A percentile compares a stretch with the other conserved stretches of the same genome.
Evolutionary conservation across 2,113 vertebrate species (phyloP).

Genomic region (Onychostruthus taczanowskii): DNA sequence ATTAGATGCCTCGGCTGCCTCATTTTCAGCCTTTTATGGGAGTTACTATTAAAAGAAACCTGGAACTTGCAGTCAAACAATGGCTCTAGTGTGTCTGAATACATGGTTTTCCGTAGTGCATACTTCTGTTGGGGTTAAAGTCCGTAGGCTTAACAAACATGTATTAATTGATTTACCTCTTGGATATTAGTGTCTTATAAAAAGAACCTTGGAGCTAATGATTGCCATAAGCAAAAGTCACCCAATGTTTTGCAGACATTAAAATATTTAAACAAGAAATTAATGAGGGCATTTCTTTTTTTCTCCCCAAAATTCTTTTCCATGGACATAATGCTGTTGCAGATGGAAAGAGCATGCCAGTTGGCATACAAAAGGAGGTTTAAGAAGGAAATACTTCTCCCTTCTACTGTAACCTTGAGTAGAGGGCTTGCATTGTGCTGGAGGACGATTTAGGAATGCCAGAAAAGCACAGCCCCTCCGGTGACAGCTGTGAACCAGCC

Average conservation of each 20-base stretch:
- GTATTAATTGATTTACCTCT: neutral
- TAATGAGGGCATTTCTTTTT: rapidly evolving
- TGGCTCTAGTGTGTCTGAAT: slow-evolving; percentile 24
- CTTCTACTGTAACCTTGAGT: slow-evolving; percentile 17
- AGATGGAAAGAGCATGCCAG: neutral
- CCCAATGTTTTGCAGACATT: neutral
- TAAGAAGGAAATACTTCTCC: slow-evolving; percentile 1
- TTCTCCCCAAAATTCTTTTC: neutral
- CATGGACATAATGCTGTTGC: neutral
- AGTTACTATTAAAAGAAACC: slow-evolving; percentile 46
- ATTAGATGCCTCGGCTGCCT: neutral
- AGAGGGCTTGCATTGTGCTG: slow-evolving; percentile 5
- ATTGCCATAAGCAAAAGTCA: neutral
- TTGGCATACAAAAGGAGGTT: neutral
- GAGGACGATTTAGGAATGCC: neutral
- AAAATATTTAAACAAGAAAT: neutral
- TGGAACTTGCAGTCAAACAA: slow-evolving; percentile 21
- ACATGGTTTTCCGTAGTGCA: neutral
- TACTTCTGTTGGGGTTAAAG: slow-evolving; percentile 1
- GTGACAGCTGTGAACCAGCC: neutral
- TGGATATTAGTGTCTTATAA: neutral
- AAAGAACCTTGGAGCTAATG: neutral
- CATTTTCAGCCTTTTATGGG: slow-evolving; percentile 44
- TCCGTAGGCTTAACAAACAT: neutral
- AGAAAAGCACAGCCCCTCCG: neutral